Percentiles rank a stretch among this genome's conserved stretches.
Evolutionary conservation across 2,797 vertebrate species (phyloP).

Genomic region (Anolis apletophallus): DNA sequence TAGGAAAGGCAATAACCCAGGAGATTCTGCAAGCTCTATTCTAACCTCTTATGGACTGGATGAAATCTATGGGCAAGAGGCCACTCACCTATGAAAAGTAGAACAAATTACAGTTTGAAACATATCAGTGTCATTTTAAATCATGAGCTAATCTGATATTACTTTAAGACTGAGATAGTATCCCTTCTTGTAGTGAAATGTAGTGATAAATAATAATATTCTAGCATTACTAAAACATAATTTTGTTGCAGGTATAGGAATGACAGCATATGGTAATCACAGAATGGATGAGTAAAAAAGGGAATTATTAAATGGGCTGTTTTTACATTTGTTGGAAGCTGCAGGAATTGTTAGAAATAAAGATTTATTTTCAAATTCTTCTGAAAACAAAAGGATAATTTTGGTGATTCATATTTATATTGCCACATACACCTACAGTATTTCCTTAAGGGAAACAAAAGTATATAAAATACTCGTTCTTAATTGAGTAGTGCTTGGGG

Average conservation of each 20-base stretch:
- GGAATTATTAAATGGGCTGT: background rate
- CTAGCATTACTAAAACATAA: background rate
- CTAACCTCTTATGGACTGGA: no score
- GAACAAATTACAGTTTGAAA: background rate
- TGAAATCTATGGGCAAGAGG: no score
- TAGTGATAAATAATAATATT: background rate
- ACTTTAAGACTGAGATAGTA: background rate
- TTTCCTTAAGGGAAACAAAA: background rate
- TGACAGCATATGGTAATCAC: no score
- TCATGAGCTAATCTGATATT: background rate
- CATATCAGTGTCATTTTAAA: background rate
- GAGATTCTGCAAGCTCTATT: no score
- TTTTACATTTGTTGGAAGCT: background rate
- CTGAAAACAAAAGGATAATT: background rate
- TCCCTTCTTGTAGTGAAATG: background rate
- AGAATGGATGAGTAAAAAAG: background rate
- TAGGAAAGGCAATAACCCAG: no score
- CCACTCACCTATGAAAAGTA: no score
- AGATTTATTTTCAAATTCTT: background rate
- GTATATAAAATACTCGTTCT: background rate
- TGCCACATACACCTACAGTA: no score
- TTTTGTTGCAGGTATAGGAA: background rate
- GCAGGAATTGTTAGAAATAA: background rate
- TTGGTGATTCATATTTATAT: background rate
- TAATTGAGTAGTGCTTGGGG: background rate